Evolutionary conservation across 2,888 invertebrate genomes (phyloP).

Genomic region (Laothoe populi): DNA sequence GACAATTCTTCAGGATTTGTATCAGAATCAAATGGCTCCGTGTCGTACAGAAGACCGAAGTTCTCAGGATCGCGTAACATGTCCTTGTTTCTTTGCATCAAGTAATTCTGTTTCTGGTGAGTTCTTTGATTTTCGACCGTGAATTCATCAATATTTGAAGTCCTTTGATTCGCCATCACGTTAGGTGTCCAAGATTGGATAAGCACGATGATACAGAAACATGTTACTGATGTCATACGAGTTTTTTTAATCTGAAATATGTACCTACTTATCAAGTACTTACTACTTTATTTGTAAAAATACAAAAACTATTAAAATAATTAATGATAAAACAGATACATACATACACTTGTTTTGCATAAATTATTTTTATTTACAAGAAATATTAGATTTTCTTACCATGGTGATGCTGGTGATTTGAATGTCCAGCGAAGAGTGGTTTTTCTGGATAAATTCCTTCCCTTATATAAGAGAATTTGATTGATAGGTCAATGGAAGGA

Average conservation of each 20-base stretch:
- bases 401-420: conserved; percentile 49
- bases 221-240: conserved; percentile 50
- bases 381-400: conserved; percentile 58
- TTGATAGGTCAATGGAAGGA: conserved; percentile 63
- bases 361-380: not conserved
- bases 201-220: conserved; percentile 55
- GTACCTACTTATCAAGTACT: not conserved
- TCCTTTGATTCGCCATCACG: conserved; percentile 54
- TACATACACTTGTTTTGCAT: not conserved
- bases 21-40: conserved; percentile 51
- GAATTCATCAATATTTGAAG: conserved; percentile 58
- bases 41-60: conserved; percentile 48
- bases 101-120: conserved; percentile 66
- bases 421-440: conserved; percentile 45
- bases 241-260: conserved; percentile 59
- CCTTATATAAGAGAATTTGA: conserved; percentile 67
- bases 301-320: not conserved
- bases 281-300: not conserved
- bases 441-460: conserved; percentile 39
- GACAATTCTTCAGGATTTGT: conserved; percentile 63
- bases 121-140: conserved; percentile 64
- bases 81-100: conserved; percentile 58
- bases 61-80: conserved; percentile 53
- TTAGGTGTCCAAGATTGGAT: conserved; percentile 59
- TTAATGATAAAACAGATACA: conserved; percentile 8